Percentiles rank a stretch among this genome's conserved stretches.
Conservation (phyloP, 2,797 vertebrate genomes). For the Bovichtus variegatus region DNA sequence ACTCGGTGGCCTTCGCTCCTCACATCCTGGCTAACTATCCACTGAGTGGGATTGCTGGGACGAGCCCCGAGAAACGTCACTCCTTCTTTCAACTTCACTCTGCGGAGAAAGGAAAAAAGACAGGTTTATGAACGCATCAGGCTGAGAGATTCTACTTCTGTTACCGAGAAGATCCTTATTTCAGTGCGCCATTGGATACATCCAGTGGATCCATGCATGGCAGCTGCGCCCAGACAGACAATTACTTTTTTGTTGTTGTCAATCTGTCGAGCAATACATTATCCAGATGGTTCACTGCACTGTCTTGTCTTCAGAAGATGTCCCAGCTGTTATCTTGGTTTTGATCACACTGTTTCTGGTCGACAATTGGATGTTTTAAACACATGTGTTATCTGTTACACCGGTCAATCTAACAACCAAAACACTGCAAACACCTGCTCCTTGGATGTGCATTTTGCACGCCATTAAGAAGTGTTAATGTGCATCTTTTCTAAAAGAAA, state of each 20-base stretch:
- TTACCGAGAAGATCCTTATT: slow-evolving; percentile 26
- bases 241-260: slow-evolving; percentile 16
- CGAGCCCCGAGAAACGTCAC: slow-evolving; percentile 90
- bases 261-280: slow-evolving; percentile 40
- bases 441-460: slow-evolving; percentile 9
- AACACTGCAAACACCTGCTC: slow-evolving; percentile 42
- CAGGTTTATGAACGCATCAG: background rate
- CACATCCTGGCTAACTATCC: slow-evolving; percentile 93
- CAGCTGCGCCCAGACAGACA: slow-evolving; percentile 48
- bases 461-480: background rate
- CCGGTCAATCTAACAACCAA: slow-evolving; percentile 36
- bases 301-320: slow-evolving; percentile 52
- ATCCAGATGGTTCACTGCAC: slow-evolving; percentile 58
- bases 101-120: slow-evolving; percentile 71
- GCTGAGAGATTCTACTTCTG: slow-evolving; percentile 6
- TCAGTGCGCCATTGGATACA: slow-evolving; percentile 23
- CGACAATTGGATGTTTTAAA: slow-evolving; percentile 39
- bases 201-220: slow-evolving; percentile 39
- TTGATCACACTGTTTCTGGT: slow-evolving; percentile 44
- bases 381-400: slow-evolving; percentile 14
- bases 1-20: slow-evolving; percentile 91
- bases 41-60: slow-evolving; percentile 90
- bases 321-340: slow-evolving; percentile 57
- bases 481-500: slow-evolving; percentile 9
- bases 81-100: slow-evolving; percentile 96